A percentile compares a stretch with the other conserved stretches of the same genome.
phyloP scores from a whole-genome alignment of 2,888 invertebrate species.

The Stomorhina lunata region DNA sequence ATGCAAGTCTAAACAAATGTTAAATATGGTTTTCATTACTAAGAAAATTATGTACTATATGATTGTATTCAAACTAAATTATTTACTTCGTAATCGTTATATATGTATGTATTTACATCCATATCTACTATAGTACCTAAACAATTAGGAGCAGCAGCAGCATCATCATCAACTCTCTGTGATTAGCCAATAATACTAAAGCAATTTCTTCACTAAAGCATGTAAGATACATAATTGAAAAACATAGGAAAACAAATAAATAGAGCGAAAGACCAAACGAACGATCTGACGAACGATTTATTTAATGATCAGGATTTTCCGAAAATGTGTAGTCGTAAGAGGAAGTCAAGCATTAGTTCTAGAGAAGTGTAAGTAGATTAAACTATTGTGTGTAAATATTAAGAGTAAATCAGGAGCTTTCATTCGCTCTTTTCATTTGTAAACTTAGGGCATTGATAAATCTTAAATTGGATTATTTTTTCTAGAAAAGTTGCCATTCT shows the following conservation, averaged over 20 bases:
- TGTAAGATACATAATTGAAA: background rate
- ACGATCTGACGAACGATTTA: background rate
- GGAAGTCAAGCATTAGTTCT: no score
- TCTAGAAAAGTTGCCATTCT: background rate
- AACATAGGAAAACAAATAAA: background rate
- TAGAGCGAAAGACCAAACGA: background rate
- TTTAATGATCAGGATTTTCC: background rate
- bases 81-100: background rate
- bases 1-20: background rate
- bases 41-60: background rate
- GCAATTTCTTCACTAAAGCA: background rate
- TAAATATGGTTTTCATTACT: background rate
- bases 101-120: background rate
- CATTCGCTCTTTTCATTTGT: background rate
- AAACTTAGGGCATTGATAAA: background rate
- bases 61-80: background rate
- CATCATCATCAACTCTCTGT: background rate
- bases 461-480: background rate
- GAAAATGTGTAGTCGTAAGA: background rate
- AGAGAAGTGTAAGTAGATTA: background rate
- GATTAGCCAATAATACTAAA: slow-evolving; percentile 4
- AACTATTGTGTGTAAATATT: background rate
- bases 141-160: background rate
- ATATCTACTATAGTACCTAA: background rate
- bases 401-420: background rate